Conservation (phyloP, 2,888 invertebrate genomes). For the Synanthedon tipuliformis region DNA sequence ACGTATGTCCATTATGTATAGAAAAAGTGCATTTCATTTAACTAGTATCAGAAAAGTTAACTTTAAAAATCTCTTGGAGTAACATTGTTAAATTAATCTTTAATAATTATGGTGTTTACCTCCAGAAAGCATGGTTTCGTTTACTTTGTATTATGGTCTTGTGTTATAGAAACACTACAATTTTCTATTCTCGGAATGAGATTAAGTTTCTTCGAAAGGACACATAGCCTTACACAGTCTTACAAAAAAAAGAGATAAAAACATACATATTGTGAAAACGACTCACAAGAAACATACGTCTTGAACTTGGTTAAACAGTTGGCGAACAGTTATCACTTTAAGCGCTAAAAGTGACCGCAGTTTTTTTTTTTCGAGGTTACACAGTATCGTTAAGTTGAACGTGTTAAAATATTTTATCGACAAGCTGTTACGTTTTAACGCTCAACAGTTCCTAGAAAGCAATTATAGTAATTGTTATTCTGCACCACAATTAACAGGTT, state of each 20-base stretch:
- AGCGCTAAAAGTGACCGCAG: constrained; percentile 25
- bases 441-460: constrained; percentile 14
- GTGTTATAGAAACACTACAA: too few relatives aligned
- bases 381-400: constrained; percentile 11
- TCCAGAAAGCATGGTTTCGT: too few relatives aligned
- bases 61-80: too few relatives aligned
- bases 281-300: constrained; percentile 17
- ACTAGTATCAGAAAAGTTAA: too few relatives aligned
- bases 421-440: constrained; percentile 7
- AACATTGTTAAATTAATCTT: too few relatives aligned
- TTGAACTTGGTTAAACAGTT: constrained; percentile 38
- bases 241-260: background rate
- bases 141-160: too few relatives aligned
- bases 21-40: too few relatives aligned
- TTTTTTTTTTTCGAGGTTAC: constrained; percentile 7
- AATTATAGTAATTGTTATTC: constrained; percentile 11
- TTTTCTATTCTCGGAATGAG: too few relatives aligned
- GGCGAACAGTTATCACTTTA: constrained; percentile 36
- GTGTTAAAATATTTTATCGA: constrained; percentile 11
- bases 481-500: background rate
- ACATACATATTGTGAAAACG: constrained; percentile 27
- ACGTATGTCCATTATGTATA: too few relatives aligned
- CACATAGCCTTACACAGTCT: background rate
- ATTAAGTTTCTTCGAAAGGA: too few relatives aligned
- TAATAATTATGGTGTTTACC: too few relatives aligned